Conservation (phyloP, 2,888 invertebrate species). For the Drosophila longiperda region DNA sequence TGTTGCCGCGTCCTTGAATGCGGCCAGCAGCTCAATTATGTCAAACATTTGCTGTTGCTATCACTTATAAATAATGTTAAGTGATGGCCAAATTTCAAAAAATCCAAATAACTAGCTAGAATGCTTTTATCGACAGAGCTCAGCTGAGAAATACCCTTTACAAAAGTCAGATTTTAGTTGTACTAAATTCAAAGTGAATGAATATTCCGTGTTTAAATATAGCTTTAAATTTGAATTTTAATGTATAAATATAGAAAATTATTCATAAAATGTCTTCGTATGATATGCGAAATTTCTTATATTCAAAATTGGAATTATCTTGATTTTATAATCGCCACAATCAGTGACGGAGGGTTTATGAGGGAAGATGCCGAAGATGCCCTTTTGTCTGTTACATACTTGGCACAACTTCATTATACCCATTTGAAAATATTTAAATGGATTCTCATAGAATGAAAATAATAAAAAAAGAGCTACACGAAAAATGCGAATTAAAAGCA, state of each 20-base stretch:
- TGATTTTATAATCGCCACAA: not conserved
- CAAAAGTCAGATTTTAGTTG: not conserved
- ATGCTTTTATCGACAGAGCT: not conserved
- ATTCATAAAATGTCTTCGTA: not conserved
- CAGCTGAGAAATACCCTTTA: not conserved
- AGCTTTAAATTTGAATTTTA: not conserved
- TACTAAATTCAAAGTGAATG: not conserved
- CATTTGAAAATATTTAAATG: not conserved
- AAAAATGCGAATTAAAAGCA: conserved; percentile 68
- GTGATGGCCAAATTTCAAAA: conserved; percentile 19
- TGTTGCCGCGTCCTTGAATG: conserved; percentile 52
- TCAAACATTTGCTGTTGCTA: conserved; percentile 50
- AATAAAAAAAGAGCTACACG: conserved; percentile 22
- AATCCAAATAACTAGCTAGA: not conserved
- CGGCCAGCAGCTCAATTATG: conserved; percentile 54
- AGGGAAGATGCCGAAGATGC: too few relatives aligned
- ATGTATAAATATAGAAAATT: not conserved
- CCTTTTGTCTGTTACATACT: not conserved
- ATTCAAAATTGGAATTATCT: not conserved
- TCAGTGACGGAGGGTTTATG: too few relatives aligned
- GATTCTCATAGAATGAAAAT: not conserved
- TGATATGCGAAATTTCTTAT: not conserved
- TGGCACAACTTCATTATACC: not conserved
- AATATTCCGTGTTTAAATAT: not conserved
- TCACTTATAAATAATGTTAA: conserved; percentile 61